These are phyloP conservation scores for Cyclophora albipunctata DNA, from an alignment of 2,888 invertebrate species.

Conservation along the genomic window DNA sequence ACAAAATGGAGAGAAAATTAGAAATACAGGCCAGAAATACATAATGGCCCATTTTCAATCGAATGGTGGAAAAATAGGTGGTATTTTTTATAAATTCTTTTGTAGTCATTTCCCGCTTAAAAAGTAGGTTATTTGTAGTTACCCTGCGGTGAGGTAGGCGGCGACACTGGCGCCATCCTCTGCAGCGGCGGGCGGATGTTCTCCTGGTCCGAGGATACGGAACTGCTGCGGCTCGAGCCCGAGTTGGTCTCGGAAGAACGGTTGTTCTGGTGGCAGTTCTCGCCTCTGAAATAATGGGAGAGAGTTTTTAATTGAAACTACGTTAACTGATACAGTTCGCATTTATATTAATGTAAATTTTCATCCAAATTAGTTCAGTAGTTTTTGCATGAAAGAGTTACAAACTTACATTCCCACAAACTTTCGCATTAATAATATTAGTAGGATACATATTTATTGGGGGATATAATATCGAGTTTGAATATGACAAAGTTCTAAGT, in stretches of 20 bases:
- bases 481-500: too few relatives aligned
- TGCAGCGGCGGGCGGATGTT: constrained; percentile 62
- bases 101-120: too few relatives aligned
- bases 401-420: not conserved
- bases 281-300: constrained; percentile 22
- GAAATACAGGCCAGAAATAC: too few relatives aligned
- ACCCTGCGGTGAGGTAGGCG: constrained; percentile 66
- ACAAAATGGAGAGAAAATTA: too few relatives aligned
- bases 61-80: too few relatives aligned
- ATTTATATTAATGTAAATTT: not conserved
- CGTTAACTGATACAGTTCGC: too few relatives aligned
- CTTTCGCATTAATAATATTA: not conserved
- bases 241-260: constrained; percentile 57
- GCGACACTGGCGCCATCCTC: constrained; percentile 63
- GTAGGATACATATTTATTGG: too few relatives aligned
- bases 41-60: too few relatives aligned
- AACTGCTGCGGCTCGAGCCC: constrained; percentile 63
- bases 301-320: too few relatives aligned
- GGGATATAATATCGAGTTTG: too few relatives aligned
- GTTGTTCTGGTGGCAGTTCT: constrained; percentile 33
- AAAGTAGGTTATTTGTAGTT: not conserved
- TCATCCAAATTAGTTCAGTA: not conserved
- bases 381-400: not conserved
- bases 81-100: too few relatives aligned
- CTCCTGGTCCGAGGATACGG: constrained; percentile 66